Evolutionary conservation across 2,113 vertebrate genomes (phyloP).

Genomic region (Pangasianodon hypophthalmus): DNA sequence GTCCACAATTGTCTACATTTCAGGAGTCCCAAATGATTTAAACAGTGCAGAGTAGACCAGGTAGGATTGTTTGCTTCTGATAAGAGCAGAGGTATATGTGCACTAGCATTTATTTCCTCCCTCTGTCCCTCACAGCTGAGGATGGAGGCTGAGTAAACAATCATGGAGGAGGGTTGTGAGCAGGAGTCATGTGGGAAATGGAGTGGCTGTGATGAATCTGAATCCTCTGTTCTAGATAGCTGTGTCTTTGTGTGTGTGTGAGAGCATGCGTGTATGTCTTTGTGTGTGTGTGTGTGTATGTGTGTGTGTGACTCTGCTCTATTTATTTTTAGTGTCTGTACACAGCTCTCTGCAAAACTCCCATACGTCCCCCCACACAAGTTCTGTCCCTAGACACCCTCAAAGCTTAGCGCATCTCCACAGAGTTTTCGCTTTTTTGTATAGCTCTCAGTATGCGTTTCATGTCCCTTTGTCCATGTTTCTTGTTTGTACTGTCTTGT

Average conservation of each 20-base stretch:
- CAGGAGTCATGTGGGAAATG: constrained; percentile 50
- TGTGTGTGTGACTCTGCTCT: constrained; percentile 24
- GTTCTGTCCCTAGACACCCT: constrained; percentile 23
- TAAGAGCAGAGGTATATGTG: constrained; percentile 32
- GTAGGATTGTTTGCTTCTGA: constrained; percentile 41
- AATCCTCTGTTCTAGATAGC: constrained; percentile 46
- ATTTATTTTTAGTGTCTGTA: constrained; percentile 55
- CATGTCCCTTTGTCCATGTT: neutral
- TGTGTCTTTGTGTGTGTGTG: constrained; percentile 7
- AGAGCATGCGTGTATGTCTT: neutral
- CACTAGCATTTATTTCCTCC: constrained; percentile 33
- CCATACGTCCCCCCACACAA: constrained; percentile 30
- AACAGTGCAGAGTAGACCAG: neutral
- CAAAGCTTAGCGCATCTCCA: constrained; percentile 12
- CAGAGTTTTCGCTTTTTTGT: neutral
- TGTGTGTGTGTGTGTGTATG: neutral
- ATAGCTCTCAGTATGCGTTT: neutral
- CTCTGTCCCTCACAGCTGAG: constrained; percentile 25
- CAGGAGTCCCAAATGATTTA: constrained; percentile 17
- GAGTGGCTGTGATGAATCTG: constrained; percentile 52
- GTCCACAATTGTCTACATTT: constrained; percentile 33
- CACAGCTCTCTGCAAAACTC: constrained; percentile 39
- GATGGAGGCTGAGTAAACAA: constrained; percentile 40
- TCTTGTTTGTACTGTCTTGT: neutral
- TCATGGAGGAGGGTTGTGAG: constrained; percentile 37